phyloP scores from a whole-genome alignment of 2,113 vertebrate species.

The Carassius carassius region DNA sequence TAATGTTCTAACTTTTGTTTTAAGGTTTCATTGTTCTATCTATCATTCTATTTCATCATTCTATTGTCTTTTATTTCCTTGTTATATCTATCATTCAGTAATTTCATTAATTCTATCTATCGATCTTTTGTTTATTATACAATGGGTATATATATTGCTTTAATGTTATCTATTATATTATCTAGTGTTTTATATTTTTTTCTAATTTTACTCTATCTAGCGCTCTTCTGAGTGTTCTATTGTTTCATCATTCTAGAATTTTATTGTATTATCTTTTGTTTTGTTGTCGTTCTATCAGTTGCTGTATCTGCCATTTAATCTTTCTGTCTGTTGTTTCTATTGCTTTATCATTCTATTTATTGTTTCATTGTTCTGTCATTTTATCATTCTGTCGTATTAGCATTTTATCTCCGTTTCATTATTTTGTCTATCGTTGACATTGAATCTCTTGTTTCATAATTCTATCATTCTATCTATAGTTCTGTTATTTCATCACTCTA shows the following conservation, averaged over 20 bases:
- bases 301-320: not conserved
- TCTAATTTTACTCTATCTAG: too few species aligned
- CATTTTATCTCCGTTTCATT: too few species aligned
- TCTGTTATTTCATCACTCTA: not conserved
- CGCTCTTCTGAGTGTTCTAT: not conserved
- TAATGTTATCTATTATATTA: not conserved
- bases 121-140: not conserved
- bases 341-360: not conserved
- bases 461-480: not conserved
- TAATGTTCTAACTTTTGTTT: too few species aligned
- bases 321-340: not conserved
- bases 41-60: not conserved
- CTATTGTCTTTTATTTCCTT: not conserved
- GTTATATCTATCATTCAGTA: too few species aligned
- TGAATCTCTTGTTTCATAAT: not conserved
- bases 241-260: too few species aligned
- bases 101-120: too few species aligned
- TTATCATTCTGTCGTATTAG: too few species aligned
- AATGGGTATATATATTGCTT: not conserved
- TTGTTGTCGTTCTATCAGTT: too few species aligned
- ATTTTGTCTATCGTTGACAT: too few species aligned
- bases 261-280: too few species aligned
- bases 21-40: too few species aligned
- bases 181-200: too few species aligned
- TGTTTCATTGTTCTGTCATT: not conserved